Conservation (phyloP, 1,140 invertebrate genomes). For the Leptopilina clavipes region DNA sequence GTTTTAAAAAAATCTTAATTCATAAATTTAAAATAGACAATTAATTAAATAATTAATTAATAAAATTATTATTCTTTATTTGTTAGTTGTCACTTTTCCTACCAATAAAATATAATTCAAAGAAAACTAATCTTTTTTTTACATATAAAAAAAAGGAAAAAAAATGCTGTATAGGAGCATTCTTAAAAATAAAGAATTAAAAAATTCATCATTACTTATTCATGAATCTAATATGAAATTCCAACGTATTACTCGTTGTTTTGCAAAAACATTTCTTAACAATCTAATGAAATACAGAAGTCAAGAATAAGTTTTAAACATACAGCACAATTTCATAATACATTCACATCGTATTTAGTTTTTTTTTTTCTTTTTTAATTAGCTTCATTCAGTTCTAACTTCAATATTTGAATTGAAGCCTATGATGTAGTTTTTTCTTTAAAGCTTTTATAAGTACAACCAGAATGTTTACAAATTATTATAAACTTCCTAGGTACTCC, state of each 20-base stretch:
- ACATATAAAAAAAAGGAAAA: neutral
- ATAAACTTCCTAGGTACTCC: neutral
- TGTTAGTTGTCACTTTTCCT: no score
- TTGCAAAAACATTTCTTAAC: constrained; percentile 1
- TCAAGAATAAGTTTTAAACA: constrained; percentile 16
- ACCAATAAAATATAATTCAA: no score
- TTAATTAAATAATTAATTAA: neutral
- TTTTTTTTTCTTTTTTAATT: neutral
- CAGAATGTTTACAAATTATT: neutral
- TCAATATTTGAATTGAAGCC: constrained; percentile 13
- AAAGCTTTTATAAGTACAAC: neutral
- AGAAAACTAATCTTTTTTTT: no score
- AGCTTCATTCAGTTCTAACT: constrained; percentile 1
- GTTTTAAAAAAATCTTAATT: neutral
- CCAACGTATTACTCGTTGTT: constrained; percentile 10
- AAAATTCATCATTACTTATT: constrained; percentile 11
- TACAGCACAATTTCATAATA: neutral
- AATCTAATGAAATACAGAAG: neutral
- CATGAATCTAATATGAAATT: neutral
- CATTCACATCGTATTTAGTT: constrained; percentile 1
- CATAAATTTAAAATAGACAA: neutral
- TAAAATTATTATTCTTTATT: no score
- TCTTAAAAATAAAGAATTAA: neutral
- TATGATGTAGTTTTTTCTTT: neutral
- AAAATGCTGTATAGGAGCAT: constrained; percentile 12